Conservation (phyloP, 2,888 invertebrate species). For the Lutraria lutraria region DNA sequence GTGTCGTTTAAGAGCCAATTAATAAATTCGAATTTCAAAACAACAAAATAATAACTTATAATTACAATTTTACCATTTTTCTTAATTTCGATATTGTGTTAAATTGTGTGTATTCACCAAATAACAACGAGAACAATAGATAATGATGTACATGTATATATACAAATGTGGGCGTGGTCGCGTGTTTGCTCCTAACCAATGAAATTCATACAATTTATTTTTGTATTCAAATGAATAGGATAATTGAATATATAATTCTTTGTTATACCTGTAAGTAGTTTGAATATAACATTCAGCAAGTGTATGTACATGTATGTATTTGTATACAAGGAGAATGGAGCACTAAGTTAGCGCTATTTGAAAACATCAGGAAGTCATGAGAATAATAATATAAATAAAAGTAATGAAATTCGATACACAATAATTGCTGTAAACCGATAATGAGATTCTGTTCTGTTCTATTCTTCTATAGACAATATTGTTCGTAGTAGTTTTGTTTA, state of each 20-base stretch:
- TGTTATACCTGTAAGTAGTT: neutral
- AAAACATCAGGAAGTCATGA: neutral
- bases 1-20: too few relatives aligned
- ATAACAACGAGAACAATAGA: neutral
- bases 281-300: neutral
- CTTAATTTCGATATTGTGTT: neutral
- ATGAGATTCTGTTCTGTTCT: neutral
- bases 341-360: neutral
- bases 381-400: slow-evolving; percentile 18
- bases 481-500: too few relatives aligned
- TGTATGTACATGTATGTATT: neutral
- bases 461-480: neutral
- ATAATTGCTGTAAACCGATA: neutral
- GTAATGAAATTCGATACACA: neutral
- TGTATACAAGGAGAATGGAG: neutral
- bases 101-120: neutral
- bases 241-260: neutral
- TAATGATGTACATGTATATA: neutral
- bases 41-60: too few relatives aligned
- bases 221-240: neutral
- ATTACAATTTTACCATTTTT: too few relatives aligned
- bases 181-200: slow-evolving; percentile 6
- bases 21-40: too few relatives aligned
- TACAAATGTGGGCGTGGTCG: neutral
- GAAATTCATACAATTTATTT: neutral